Evolutionary conservation across 2,113 vertebrate species (phyloP).

Genomic region (Blennius ocellaris): DNA sequence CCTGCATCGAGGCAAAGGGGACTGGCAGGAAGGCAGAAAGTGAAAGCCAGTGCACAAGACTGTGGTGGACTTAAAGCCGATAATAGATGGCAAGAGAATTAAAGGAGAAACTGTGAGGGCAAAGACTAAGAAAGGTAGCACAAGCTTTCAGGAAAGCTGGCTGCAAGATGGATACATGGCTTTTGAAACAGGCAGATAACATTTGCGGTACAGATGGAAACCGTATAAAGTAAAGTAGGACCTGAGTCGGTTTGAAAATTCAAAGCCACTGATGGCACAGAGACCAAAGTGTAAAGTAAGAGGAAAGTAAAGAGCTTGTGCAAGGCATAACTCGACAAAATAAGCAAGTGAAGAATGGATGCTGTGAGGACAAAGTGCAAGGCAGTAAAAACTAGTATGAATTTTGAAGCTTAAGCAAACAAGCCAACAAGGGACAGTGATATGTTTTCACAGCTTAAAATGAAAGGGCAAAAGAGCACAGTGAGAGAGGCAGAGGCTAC

Average conservation of each 20-base stretch:
- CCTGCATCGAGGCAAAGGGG: constrained; percentile 24
- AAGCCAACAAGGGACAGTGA: constrained; percentile 46
- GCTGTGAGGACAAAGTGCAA: constrained; percentile 32
- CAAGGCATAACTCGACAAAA: constrained; percentile 38
- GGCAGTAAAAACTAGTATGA: constrained; percentile 28
- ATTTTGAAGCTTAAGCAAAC: constrained; percentile 31
- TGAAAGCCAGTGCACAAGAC: constrained; percentile 28
- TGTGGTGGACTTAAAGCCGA: constrained; percentile 17
- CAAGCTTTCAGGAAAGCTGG: constrained; percentile 12
- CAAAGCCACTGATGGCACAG: constrained; percentile 8
- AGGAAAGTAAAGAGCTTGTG: constrained; percentile 2
- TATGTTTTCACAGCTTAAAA: constrained; percentile 40
- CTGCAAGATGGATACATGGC: constrained; percentile 7
- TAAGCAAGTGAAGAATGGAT: constrained; percentile 13
- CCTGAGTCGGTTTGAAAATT: constrained; percentile 18
- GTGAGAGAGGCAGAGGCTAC: constrained; percentile 23
- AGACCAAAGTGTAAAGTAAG: constrained; percentile 19
- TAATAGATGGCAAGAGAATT: constrained; percentile 37
- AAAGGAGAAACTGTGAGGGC: constrained; percentile 26
- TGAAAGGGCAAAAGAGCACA: constrained; percentile 35
- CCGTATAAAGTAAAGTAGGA: constrained; percentile 13
- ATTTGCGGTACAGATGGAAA: constrained; percentile 3
- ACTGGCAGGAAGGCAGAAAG: constrained; percentile 28
- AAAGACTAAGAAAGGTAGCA: constrained; percentile 32
- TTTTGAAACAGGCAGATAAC: constrained; percentile 24